Evolutionary conservation across 30 jellyfish, hydroid and myxozoan species (phyloP).

Genomic region (Kudoa iwatai): DNA sequence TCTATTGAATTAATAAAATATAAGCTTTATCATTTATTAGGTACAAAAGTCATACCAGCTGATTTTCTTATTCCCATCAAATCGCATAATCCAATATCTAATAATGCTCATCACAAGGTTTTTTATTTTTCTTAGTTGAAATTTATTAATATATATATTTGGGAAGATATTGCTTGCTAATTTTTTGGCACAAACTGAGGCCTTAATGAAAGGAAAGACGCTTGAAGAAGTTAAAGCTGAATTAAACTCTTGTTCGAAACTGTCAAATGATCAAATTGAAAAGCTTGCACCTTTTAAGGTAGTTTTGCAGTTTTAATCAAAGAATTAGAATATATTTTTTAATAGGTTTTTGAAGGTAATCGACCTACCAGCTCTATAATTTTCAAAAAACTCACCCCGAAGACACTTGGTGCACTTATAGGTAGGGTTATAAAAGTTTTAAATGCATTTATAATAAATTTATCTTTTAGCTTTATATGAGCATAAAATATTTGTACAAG

Average conservation of each 20-base stretch:
- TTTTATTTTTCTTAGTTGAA: background rate
- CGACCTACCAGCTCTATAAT: constrained; percentile 60
- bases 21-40: constrained; percentile 2
- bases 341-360: constrained; percentile 48
- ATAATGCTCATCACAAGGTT: constrained; percentile 72
- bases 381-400: constrained; percentile 33
- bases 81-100: constrained; percentile 28
- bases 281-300: constrained; percentile 44
- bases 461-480: constrained; percentile 35
- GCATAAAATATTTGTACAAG: constrained; percentile 92
- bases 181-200: constrained; percentile 93
- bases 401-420: constrained; percentile 33
- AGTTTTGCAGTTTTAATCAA: no score
- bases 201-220: constrained; percentile 76
- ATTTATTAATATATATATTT: background rate
- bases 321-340: no score
- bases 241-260: constrained; percentile 8
- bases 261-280: constrained; percentile 6
- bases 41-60: constrained; percentile 37
- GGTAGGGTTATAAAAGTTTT: constrained; percentile 8
- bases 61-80: constrained; percentile 55
- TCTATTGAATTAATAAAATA: background rate
- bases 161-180: constrained; percentile 35
- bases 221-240: constrained; percentile 30
- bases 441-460: background rate